Conservation (phyloP, 1,140 invertebrate genomes). For the Coenobita brevimanus region DNA sequence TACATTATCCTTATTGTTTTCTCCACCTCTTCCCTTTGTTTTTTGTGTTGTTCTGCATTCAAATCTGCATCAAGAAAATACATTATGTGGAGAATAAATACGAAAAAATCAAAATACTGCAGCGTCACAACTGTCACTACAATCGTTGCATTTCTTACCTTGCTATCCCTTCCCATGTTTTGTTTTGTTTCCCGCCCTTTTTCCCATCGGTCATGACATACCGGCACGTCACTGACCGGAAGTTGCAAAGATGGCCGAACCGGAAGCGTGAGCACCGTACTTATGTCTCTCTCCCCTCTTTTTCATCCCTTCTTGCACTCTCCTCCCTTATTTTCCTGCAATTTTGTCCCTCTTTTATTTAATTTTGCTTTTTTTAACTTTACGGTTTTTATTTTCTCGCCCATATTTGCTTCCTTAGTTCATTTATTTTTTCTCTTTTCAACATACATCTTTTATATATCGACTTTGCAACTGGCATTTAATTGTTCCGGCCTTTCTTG, state of each 20-base stretch:
- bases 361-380: neutral
- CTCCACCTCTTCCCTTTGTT: too few species aligned
- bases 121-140: too few species aligned
- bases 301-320: too few species aligned
- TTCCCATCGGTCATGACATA: neutral
- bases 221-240: slow-evolving; percentile 26
- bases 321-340: neutral
- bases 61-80: too few species aligned
- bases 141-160: neutral
- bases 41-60: too few species aligned
- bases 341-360: neutral
- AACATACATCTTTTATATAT: too few species aligned
- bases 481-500: too few species aligned
- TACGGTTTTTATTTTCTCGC: neutral
- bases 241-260: neutral
- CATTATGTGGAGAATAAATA: too few species aligned
- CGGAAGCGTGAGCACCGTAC: neutral
- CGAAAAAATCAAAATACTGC: too few species aligned
- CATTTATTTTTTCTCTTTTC: neutral
- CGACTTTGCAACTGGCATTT: too few species aligned
- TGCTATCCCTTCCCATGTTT: neutral
- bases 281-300: neutral
- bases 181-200: neutral
- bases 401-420: neutral
- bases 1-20: too few species aligned